phyloP scores from a whole-genome alignment of 1,140 invertebrate genomes.

The Kradibia gibbosae region DNA sequence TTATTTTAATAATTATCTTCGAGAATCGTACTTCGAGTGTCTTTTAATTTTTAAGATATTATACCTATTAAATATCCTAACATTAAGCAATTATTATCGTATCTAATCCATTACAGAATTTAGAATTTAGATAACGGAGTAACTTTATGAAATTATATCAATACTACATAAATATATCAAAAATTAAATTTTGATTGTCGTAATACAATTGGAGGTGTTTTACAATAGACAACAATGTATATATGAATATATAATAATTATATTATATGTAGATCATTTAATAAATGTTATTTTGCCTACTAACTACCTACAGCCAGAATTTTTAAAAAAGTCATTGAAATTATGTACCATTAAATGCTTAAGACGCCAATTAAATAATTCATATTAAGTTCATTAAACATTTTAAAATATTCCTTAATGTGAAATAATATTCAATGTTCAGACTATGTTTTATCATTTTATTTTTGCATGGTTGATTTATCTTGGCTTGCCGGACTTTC shows the following conservation, averaged over 20 bases:
- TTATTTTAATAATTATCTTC: not conserved
- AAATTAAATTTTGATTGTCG: not conserved
- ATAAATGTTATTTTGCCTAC: no score
- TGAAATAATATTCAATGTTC: conserved; percentile 12
- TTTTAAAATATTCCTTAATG: not conserved
- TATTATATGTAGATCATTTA: no score
- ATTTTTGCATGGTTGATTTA: conserved; percentile 17
- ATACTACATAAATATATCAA: not conserved
- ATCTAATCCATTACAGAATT: not conserved
- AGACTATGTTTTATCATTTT: conserved; percentile 28
- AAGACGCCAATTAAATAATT: not conserved
- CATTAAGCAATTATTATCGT: conserved; percentile 15
- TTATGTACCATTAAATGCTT: not conserved
- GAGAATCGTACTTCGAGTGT: not conserved
- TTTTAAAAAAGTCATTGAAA: not conserved
- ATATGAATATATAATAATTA: no score
- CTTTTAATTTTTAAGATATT: conserved; percentile 14
- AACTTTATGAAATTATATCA: not conserved
- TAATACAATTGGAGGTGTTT: no score
- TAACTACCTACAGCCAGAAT: not conserved
- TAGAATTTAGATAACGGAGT: not conserved
- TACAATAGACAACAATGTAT: no score
- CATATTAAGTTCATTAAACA: not conserved
- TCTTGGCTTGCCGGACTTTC: conserved; percentile 12
- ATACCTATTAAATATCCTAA: not conserved